Base-by-base conservation (phyloP, 1,140 invertebrate genomes). In the Elysia chlorotica region DNA sequence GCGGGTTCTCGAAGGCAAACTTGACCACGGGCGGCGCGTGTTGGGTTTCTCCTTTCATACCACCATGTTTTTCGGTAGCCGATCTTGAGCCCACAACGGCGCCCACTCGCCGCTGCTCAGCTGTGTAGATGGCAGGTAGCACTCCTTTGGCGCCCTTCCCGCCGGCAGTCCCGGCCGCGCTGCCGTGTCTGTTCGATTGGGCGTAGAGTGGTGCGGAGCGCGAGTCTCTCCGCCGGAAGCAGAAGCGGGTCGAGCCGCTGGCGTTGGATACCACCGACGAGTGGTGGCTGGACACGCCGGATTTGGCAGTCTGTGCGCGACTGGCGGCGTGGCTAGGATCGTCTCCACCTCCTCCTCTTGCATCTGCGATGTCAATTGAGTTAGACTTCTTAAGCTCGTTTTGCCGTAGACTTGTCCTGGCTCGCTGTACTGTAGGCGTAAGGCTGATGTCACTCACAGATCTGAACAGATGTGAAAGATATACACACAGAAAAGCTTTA, bases 351-450 rank as follows among this genome's bases (percentile, higher is more conserved):
- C n/a, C n/a, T n/a, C n/a, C n/a, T n/a, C n/a, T n/a, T n/a, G n/a
- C n/a, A n/a, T n/a, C n/a, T n/a, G n/a, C n/a, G n/a, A n/a, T n/a
- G n/a, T n/a, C n/a, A n/a, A n/a, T n/a, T n/a, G n/a, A n/a, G 21
- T 59, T 62, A 17, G n/a, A 10, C 3, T 4, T 21, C 41, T 74
- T 59, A 21, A 35, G 30, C 5, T 33, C 28, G 6, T 65, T 31
- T 1, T 21, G 21, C 10, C 25, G 0, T 53, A 71, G 57, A 31
- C 69, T 48, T 71, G 81, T 73, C 35, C 82, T 74, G 21, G 84
- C 84, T 67, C 77, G 75, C 14, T 74, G 66, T n/a, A 85, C 79
- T 0, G 75, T 69, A 14, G 83, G 80, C 17, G 82, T 83, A 23
- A 79, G 62, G 74, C 77, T 65, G 36, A 78, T 73, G 59, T 83